A percentile compares a stretch with the other conserved stretches of the same genome.
phyloP scores from a whole-genome alignment of 2,888 invertebrate genomes.

The Operophtera brumata region DNA sequence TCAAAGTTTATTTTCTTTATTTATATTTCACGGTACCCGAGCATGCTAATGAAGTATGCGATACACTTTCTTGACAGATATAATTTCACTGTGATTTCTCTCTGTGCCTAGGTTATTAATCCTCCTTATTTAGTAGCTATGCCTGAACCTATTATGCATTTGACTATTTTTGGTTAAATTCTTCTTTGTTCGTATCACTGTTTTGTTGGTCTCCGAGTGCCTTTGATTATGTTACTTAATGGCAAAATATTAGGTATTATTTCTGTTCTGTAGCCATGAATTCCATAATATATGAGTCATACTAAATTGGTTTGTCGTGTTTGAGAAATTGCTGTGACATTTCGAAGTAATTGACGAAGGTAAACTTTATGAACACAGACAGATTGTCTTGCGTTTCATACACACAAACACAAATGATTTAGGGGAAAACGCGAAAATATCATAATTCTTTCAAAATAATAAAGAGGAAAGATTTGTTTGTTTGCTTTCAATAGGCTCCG shows the following conservation, averaged over 20 bases:
- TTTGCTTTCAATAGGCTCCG: too few species aligned
- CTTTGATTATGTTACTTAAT: too few species aligned
- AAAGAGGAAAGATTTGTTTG: too few species aligned
- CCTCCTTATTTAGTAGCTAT: neutral
- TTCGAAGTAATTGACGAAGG: slow-evolving; percentile 3
- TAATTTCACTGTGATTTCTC: slow-evolving; percentile 35
- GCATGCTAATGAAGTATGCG: slow-evolving; percentile 33
- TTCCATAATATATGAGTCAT: neutral
- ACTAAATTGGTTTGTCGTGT: neutral
- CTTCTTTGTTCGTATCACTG: too few species aligned
- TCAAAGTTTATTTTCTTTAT: slow-evolving; percentile 20
- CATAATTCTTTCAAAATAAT: too few species aligned
- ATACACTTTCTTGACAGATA: slow-evolving; percentile 36
- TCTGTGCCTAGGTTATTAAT: slow-evolving; percentile 27
- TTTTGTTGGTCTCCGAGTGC: too few species aligned
- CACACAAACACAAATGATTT: too few species aligned
- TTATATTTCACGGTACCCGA: slow-evolving; percentile 32
- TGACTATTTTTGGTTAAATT: too few species aligned
- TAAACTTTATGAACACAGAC: neutral
- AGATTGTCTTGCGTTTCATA: neutral
- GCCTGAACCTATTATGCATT: too few species aligned
- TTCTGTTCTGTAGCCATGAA: too few species aligned
- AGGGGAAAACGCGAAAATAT: too few species aligned
- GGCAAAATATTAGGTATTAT: too few species aligned
- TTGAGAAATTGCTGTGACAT: slow-evolving; percentile 1